Evolutionary conservation across 2,888 invertebrate genomes (phyloP), one percentile per base, ranked within the genome.

Genomic region (Nomada fucata): DNA sequence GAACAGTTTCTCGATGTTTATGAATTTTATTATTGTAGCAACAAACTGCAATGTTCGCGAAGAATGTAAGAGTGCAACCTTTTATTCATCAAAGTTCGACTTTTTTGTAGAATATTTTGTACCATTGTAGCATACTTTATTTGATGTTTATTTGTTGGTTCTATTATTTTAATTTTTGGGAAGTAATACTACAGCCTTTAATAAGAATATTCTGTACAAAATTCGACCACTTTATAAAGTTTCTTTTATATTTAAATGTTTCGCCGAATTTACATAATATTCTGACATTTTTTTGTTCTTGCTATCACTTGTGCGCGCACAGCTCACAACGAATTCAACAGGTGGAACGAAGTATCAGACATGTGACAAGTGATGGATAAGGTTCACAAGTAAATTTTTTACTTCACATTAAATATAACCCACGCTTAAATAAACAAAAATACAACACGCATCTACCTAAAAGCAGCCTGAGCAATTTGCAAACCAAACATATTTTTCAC

Each of bases 281-380:
- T 42, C 36, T 36, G 36, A n/a, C 60, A 29, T 42, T 26, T n/a
- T n/a, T 47, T 44, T 20, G 47, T 60, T 67, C 18, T n/a, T 57
- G 11, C 26, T 73, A 36, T 52, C 23, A 55, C 1, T 47, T 29
- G 65, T 76, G 76, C 60, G 74, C 80, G 18, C 10, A 44, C 77
- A 70, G 74, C 57, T 70, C 68, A 69, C 50, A 65, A 68, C 59
- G 73, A 81, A 86, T 85, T 89, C 90, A 90, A 90, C 90, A 90
- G 90, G 90, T 90, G 88, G 89, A 85, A 80, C 82, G 82, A 82
- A 87, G 82, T 84, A 86, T 84, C 76, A 59, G 74, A 69, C 61
- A 82, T 77, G 72, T 78, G 82, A 88, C 83, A 84, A 86, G 82
- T 84, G 83, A 84, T 76, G 36, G 20, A 36, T 42, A 47, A 47